phyloP scores from a whole-genome alignment of 2,888 invertebrate genomes.

The Andrena flavipes region DNA sequence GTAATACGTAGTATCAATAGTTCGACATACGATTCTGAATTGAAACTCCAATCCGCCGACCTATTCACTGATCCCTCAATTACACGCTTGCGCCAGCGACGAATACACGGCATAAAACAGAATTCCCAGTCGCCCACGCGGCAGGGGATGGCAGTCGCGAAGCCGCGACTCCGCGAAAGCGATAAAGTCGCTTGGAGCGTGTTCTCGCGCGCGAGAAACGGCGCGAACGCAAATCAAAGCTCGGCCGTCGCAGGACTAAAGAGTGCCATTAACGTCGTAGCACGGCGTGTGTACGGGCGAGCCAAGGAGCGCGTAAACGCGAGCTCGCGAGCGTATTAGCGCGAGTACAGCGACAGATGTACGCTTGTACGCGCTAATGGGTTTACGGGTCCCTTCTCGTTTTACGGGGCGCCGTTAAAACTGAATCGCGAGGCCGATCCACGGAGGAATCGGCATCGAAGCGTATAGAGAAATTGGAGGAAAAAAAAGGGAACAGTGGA shows the following conservation, averaged over 20 bases:
- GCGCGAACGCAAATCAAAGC: not conserved
- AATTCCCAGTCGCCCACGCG: no score
- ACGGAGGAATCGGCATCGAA: not conserved
- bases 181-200: no score
- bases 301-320: not conserved
- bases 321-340: no score
- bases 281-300: not conserved
- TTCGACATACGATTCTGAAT: no score
- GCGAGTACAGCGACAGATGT: slow-evolving; percentile 38
- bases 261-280: not conserved
- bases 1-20: no score
- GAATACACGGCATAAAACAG: no score
- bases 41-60: no score
- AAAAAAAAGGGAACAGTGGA: not conserved
- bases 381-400: slow-evolving; percentile 37
- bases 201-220: not conserved
- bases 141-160: no score
- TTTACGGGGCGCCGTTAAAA: slow-evolving; percentile 18
- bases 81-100: no score
- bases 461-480: not conserved
- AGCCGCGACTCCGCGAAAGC: no score
- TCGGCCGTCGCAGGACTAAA: not conserved
- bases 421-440: slow-evolving; percentile 10
- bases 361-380: slow-evolving; percentile 31
- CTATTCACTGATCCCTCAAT: no score